Conservation (phyloP, 2,888 invertebrate species). For the Plebejus argus region DNA sequence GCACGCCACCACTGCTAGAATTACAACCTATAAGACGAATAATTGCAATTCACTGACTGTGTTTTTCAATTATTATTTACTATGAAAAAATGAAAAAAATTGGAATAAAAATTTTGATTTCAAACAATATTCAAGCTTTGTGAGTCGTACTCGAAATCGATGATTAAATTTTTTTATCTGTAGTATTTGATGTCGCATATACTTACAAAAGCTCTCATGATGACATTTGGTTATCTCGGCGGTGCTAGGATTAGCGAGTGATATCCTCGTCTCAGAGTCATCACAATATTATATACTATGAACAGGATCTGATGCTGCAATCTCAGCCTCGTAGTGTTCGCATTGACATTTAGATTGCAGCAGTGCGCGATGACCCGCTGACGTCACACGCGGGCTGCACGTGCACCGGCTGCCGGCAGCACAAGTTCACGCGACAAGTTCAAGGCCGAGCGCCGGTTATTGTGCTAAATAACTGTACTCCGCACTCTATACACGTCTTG, state of each 20-base stretch:
- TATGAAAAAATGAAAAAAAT: too few species aligned
- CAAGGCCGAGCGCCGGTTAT: constrained; percentile 1
- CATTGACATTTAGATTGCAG: background rate
- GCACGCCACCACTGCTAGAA: constrained; percentile 41
- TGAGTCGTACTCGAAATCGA: too few species aligned
- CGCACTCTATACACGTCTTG: background rate
- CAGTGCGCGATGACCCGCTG: background rate
- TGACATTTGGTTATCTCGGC: background rate
- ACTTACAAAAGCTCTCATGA: constrained; percentile 4
- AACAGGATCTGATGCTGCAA: background rate
- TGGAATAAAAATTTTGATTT: too few species aligned
- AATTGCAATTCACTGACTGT: background rate
- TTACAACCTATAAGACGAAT: constrained; percentile 36
- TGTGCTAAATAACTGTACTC: background rate
- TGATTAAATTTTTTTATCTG: background rate
- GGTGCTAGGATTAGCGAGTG: background rate
- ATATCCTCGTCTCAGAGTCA: background rate
- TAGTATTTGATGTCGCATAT: background rate
- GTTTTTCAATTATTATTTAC: too few species aligned
- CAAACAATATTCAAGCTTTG: too few species aligned
- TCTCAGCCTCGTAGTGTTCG: background rate
- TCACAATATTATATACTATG: background rate
- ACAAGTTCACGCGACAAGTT: constrained; percentile 4
- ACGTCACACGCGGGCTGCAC: background rate
- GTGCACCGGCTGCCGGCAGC: background rate